Conservation (phyloP, 2,888 invertebrate species). For the Didymodactylos carnosus region DNA sequence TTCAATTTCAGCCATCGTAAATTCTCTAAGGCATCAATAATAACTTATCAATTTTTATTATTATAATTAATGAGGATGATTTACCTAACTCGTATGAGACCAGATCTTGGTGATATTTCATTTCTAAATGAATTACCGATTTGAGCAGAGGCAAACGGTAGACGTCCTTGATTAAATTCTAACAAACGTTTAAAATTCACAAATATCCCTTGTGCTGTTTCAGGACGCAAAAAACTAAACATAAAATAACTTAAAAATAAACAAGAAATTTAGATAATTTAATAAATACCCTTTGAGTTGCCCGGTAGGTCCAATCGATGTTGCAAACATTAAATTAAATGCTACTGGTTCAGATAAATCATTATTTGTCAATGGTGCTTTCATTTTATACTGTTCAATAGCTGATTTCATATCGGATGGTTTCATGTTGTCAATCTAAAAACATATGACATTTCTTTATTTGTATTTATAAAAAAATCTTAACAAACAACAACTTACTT, state of each 20-base stretch:
- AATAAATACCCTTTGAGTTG: conserved; percentile 54
- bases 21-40: conserved; percentile 47
- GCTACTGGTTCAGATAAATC: conserved; percentile 80
- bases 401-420: conserved; percentile 66
- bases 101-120: conserved; percentile 93
- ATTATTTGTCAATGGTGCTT: conserved; percentile 81
- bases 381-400: conserved; percentile 70
- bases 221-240: conserved; percentile 67
- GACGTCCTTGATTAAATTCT: conserved; percentile 81
- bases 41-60: background rate
- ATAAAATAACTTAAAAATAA: background rate
- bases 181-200: conserved; percentile 92
- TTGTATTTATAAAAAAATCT: background rate
- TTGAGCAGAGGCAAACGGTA: conserved; percentile 96
- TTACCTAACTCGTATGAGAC: conserved; percentile 65
- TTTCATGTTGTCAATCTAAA: conserved; percentile 66
- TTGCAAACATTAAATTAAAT: conserved; percentile 97
- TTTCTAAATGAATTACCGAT: conserved; percentile 95
- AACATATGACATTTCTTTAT: no score
- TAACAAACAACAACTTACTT: conserved; percentile 19
- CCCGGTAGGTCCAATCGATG: conserved; percentile 89
- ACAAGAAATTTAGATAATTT: background rate
- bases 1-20: conserved; percentile 99
- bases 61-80: background rate
- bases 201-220: conserved; percentile 98